phyloP scores from a whole-genome alignment of 2,797 vertebrate genomes.

The Cyprinodon diabolis region DNA sequence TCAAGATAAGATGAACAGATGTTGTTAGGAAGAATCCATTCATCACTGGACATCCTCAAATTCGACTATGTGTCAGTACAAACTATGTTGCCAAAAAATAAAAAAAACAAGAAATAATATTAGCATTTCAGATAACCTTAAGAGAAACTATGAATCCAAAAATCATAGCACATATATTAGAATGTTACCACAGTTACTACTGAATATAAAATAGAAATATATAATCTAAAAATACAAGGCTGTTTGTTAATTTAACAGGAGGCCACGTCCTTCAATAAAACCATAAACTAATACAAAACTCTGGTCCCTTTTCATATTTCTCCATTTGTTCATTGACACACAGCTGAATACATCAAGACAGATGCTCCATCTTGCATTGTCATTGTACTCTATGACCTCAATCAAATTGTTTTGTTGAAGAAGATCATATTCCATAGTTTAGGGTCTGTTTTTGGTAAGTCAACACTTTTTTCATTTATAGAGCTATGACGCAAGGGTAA shows the following conservation, averaged over 20 bases:
- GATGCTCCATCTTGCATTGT: conserved; percentile 43
- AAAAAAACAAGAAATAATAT: conserved; percentile 41
- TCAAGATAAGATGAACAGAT: conserved; percentile 77
- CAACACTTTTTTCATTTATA: neutral
- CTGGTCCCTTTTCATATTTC: conserved; percentile 41
- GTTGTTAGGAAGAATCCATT: conserved; percentile 77
- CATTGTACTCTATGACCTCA: conserved; percentile 61
- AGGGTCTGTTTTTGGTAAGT: conserved; percentile 63
- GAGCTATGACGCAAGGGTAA: conserved; percentile 18
- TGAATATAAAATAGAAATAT: conserved; percentile 3
- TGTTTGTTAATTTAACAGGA: conserved; percentile 32
- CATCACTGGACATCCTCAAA: conserved; percentile 70
- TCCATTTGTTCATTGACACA: conserved; percentile 50
- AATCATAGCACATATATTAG: conserved; percentile 38
- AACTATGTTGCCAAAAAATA: conserved; percentile 48
- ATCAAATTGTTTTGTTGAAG: conserved; percentile 48
- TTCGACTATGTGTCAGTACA: conserved; percentile 45
- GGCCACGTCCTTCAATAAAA: conserved; percentile 47
- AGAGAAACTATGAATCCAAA: conserved; percentile 50
- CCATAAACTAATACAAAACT: conserved; percentile 27
- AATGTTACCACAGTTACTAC: conserved; percentile 45
- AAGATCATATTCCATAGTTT: conserved; percentile 51
- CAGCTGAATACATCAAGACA: conserved; percentile 42
- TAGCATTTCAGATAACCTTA: conserved; percentile 65
- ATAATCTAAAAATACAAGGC: conserved; percentile 2